Conservation (phyloP, 2,888 invertebrate species). For the Cataglyphis livida region DNA sequence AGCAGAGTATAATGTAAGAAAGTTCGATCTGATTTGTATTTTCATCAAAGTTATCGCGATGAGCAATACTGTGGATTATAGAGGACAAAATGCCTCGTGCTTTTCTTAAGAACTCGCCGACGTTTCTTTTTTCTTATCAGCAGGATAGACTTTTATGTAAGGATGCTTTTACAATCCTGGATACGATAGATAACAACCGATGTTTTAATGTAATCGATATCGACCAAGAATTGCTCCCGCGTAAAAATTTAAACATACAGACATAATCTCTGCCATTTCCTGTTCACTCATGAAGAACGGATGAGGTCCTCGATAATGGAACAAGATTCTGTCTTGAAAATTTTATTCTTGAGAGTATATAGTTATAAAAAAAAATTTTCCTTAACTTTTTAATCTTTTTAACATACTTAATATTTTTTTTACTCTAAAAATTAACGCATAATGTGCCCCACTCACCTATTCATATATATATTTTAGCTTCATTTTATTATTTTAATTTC, state of each 20-base stretch:
- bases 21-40: slow-evolving; percentile 58
- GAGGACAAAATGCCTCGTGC: background rate
- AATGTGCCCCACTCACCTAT: background rate
- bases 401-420: background rate
- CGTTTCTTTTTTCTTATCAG: slow-evolving; percentile 13
- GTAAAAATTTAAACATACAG: slow-evolving; percentile 9
- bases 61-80: slow-evolving; percentile 54
- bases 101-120: background rate
- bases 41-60: slow-evolving; percentile 29
- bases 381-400: background rate
- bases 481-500: background rate
- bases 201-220: slow-evolving; percentile 23
- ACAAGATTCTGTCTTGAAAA: background rate
- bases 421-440: background rate
- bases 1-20: slow-evolving; percentile 25
- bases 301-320: background rate
- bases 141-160: background rate
- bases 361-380: background rate
- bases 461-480: background rate
- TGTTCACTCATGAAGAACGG: background rate
- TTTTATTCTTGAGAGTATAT: background rate
- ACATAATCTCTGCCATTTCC: slow-evolving; percentile 20
- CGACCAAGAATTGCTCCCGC: background rate
- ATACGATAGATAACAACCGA: background rate
- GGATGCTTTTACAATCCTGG: background rate